These are phyloP conservation scores for Drosophila repleta DNA, from an alignment of 1,140 invertebrate genomes.

Conservation along the genomic window DNA sequence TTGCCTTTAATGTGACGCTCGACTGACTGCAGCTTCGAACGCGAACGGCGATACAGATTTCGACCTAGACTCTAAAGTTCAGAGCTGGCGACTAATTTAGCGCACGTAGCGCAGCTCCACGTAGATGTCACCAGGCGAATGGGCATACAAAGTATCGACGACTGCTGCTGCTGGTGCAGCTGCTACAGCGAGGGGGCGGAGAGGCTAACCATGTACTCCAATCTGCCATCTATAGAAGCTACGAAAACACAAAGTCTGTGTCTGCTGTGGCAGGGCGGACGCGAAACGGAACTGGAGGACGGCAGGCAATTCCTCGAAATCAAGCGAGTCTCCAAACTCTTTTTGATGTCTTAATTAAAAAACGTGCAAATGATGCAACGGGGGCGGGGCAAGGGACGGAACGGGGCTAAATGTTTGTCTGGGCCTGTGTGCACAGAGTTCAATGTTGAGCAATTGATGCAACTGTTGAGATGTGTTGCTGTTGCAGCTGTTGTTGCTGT, in stretches of 20 bases:
- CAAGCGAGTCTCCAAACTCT: constrained; percentile 79
- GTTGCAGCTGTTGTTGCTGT: constrained; percentile 18
- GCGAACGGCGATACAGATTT: constrained; percentile 3
- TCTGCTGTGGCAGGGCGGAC: not conserved
- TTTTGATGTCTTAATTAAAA: constrained; percentile 83
- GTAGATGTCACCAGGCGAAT: constrained; percentile 33
- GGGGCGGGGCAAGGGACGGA: not conserved
- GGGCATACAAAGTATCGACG: constrained; percentile 30
- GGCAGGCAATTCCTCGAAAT: constrained; percentile 76
- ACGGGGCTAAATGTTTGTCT: constrained; percentile 32
- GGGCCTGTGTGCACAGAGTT: constrained; percentile 61
- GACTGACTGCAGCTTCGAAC: not conserved
- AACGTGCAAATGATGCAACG: constrained; percentile 76
- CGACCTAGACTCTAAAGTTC: constrained; percentile 23
- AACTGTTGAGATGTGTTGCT: constrained; percentile 82
- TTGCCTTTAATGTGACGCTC: not conserved
- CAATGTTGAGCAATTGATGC: constrained; percentile 83
- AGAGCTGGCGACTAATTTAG: constrained; percentile 44
- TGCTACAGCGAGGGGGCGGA: not conserved
- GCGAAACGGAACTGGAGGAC: constrained; percentile 17
- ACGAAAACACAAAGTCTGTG: constrained; percentile 29
- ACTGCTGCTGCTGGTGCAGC: not conserved
- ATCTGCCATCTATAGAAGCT: constrained; percentile 56
- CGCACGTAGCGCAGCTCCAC: constrained; percentile 26
- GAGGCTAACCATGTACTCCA: constrained; percentile 50